Evolutionary conservation across 1,140 invertebrate species (phyloP).

Genomic region (Eurosta solidaginis): DNA sequence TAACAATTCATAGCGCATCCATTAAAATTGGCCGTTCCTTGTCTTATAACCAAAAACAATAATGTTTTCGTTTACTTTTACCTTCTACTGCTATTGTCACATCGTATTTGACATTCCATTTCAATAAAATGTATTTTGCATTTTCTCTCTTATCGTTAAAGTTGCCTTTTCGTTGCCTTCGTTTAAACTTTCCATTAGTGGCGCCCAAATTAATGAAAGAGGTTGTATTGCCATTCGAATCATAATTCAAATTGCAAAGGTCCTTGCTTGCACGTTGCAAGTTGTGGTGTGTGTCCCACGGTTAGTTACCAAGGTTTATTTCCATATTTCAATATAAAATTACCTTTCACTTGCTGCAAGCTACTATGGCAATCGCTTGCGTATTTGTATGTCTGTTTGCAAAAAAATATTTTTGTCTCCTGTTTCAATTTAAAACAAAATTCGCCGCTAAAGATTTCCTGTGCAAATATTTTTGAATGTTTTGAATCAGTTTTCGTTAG

Average conservation of each 20-base stretch:
- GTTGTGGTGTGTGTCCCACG: background rate
- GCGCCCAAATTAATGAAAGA: conserved; percentile 10
- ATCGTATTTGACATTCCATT: background rate
- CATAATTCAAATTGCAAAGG: conserved; percentile 22
- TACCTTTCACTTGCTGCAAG: background rate
- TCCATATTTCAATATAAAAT: too few relatives aligned
- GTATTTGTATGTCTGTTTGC: background rate
- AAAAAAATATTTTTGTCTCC: background rate
- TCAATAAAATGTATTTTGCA: background rate
- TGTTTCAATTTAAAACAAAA: background rate
- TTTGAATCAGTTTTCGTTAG: background rate
- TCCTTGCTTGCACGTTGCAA: background rate
- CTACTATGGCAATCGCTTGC: background rate
- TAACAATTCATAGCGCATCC: too few relatives aligned
- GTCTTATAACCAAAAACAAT: background rate
- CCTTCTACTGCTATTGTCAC: background rate
- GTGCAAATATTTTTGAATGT: background rate
- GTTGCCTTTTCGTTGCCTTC: background rate
- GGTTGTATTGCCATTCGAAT: background rate
- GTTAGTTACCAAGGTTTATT: too few relatives aligned
- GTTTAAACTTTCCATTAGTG: background rate
- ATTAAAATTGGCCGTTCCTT: background rate
- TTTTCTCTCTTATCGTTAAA: background rate
- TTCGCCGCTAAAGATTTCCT: background rate
- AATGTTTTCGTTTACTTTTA: background rate